These are phyloP conservation scores for Drosophila nasuta DNA, from an alignment of 1,140 invertebrate genomes.

Conservation along the genomic window DNA sequence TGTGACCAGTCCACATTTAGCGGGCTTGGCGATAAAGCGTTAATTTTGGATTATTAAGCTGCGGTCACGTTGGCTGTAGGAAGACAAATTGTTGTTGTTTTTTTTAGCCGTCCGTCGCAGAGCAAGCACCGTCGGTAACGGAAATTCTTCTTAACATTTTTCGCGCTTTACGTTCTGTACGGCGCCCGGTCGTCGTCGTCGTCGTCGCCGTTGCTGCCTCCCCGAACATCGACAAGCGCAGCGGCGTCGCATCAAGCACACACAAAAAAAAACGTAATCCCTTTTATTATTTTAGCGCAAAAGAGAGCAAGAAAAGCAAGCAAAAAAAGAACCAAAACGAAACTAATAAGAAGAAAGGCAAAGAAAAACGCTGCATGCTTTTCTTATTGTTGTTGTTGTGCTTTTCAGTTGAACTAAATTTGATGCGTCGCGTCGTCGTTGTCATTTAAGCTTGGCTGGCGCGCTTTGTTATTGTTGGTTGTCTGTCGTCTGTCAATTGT, in stretches of 20 bases:
- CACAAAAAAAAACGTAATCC: constrained; percentile 48
- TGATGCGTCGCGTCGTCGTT: constrained; percentile 30
- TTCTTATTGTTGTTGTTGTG: constrained; percentile 21
- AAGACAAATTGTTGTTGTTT: constrained; percentile 42
- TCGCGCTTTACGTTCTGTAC: constrained; percentile 46
- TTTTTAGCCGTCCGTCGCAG: constrained; percentile 29
- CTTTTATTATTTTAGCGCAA: constrained; percentile 33
- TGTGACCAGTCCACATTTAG: neutral
- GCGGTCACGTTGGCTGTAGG: constrained; percentile 1
- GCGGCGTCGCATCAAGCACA: constrained; percentile 43
- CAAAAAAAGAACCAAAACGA: neutral
- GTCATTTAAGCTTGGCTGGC: constrained; percentile 21
- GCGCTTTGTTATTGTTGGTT: constrained; percentile 28
- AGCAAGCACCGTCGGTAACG: constrained; percentile 67
- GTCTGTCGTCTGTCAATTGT: constrained; percentile 61
- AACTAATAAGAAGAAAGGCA: constrained; percentile 16
- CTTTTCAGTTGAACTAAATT: constrained; percentile 31
- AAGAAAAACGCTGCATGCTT: constrained; percentile 40
- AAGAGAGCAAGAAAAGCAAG: constrained; percentile 10
- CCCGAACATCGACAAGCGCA: constrained; percentile 34
- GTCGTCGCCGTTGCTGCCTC: constrained; percentile 42
- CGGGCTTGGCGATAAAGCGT: neutral
- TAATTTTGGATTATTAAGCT: constrained; percentile 1
- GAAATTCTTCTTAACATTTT: constrained; percentile 54
- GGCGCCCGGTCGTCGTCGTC: constrained; percentile 52